Evolutionary conservation across 2,113 vertebrate genomes (phyloP).

Genomic region (Etia nguti): DNA sequence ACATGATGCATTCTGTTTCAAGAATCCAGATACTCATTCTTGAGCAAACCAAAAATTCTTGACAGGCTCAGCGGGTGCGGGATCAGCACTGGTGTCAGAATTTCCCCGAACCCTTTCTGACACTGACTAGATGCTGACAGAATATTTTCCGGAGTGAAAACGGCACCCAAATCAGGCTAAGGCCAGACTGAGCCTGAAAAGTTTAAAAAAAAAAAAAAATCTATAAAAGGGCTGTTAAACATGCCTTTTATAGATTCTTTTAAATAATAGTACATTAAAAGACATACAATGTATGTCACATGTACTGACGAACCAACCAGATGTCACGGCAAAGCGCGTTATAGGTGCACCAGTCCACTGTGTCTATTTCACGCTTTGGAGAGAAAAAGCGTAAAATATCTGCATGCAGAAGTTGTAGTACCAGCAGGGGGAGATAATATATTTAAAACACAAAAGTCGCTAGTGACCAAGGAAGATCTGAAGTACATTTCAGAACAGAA

Average conservation of each 20-base stretch:
- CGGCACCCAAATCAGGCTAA: neutral
- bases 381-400: accelerated
- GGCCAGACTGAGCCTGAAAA: neutral
- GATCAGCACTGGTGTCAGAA: neutral
- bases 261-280: neutral
- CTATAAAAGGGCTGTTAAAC: neutral
- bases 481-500: neutral
- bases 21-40: neutral
- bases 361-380: neutral
- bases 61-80: neutral
- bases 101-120: neutral
- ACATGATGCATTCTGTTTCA: neutral
- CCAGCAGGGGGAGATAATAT: neutral
- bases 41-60: neutral
- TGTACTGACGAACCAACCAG: neutral
- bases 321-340: neutral
- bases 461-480: neutral
- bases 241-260: accelerated
- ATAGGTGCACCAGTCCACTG: accelerated
- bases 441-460: neutral
- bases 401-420: accelerated
- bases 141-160: neutral
- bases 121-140: neutral
- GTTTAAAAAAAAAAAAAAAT: accelerated
- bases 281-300: neutral